A percentile compares a stretch with the other conserved stretches of the same genome.
Evolutionary conservation across 2,113 vertebrate genomes (phyloP).

Genomic region (Neotoma lepida): DNA sequence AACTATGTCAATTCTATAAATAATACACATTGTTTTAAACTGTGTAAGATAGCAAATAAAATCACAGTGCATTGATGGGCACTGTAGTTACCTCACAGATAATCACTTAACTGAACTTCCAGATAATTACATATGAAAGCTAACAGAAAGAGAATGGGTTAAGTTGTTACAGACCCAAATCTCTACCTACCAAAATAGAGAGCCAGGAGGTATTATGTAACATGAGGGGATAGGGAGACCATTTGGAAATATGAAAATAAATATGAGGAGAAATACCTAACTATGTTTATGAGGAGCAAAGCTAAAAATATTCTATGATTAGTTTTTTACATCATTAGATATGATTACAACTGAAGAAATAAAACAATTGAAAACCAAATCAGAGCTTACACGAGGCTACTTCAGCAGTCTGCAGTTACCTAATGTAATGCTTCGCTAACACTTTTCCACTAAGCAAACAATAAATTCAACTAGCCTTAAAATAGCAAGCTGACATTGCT

Average conservation of each 20-base stretch:
- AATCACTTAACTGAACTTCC: background rate
- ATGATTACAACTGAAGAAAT: background rate
- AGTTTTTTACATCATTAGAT: background rate
- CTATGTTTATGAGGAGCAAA: background rate
- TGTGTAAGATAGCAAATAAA: constrained; percentile 6
- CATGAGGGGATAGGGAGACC: background rate
- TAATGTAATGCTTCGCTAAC: background rate
- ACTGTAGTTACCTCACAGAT: background rate
- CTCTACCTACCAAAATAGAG: background rate
- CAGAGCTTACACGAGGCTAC: background rate
- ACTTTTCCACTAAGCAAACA: constrained; percentile 4
- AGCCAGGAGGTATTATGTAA: background rate
- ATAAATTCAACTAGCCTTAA: background rate
- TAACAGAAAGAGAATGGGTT: background rate
- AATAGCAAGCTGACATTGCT: background rate
- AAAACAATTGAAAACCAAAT: background rate
- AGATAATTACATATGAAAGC: background rate
- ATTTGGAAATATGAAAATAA: background rate
- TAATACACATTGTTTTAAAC: background rate
- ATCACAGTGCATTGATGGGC: background rate
- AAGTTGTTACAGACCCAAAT: background rate
- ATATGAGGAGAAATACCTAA: background rate
- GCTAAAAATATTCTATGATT: background rate
- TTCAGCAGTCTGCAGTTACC: background rate
- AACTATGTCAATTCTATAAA: background rate